Percentiles rank a stretch among this genome's conserved stretches.
phyloP scores from a whole-genome alignment of 2,888 invertebrate genomes.

The Globia sparganii region DNA sequence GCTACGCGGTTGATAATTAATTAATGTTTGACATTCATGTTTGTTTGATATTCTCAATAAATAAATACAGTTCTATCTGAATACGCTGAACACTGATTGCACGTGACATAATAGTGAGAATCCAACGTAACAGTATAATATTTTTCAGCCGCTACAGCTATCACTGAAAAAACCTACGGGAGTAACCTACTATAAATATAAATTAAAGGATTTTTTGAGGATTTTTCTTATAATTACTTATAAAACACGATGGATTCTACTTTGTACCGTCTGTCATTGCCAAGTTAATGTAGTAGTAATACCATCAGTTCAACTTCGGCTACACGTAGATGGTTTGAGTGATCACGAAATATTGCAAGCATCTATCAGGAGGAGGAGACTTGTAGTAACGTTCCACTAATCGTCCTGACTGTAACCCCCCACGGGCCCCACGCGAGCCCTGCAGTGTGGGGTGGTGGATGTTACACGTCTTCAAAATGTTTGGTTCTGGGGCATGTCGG shows the following conservation, averaged over 20 bases:
- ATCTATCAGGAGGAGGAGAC: not conserved
- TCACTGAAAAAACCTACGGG: not conserved
- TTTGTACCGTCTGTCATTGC: not conserved
- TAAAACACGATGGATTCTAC: not conserved
- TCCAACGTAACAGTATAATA: not conserved
- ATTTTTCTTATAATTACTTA: too few relatives aligned
- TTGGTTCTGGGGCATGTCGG: not conserved
- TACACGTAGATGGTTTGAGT: not conserved
- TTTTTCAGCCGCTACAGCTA: not conserved
- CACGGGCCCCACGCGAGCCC: not conserved
- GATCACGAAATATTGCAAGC: not conserved
- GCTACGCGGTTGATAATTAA: conserved; percentile 8
- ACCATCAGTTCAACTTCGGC: not conserved
- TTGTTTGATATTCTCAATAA: not conserved
- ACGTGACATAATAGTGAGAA: not conserved
- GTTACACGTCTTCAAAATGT: not conserved
- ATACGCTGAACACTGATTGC: not conserved
- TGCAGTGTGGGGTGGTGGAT: not conserved
- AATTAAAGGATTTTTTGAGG: not conserved
- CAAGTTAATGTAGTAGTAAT: not conserved
- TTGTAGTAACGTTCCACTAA: not conserved
- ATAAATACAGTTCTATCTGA: not conserved
- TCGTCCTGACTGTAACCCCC: not conserved
- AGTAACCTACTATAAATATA: not conserved
- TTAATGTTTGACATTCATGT: not conserved